Base-by-base conservation (phyloP, 2,888 invertebrate genomes). In the Lacanobia wlatinum region DNA sequence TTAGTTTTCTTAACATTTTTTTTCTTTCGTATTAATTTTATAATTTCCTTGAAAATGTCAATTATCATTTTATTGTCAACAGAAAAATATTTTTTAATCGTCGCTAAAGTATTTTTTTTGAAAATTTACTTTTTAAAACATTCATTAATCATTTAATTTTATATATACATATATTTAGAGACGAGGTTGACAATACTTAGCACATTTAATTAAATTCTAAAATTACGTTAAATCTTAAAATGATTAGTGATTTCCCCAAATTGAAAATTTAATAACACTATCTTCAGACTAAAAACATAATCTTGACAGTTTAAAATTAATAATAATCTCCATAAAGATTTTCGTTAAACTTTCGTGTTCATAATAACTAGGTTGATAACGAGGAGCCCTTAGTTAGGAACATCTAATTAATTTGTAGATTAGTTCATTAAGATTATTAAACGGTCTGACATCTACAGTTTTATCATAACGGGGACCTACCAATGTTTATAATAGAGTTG, bases 331-430 rank as follows among this genome's bases (percentile, higher is more conserved):
- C 16, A 16, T 12, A 34, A 12, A 53, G 34, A 53, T 58, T 34
- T 61, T 48, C 16, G 12, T 21, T n/a, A 59, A 66, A 59, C 58
- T 48, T 64, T 58, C 58, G 34, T 56, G 52, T 58, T 80, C n/a
- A 14, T 62, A 23, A 58, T 60, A 80, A 68, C 46, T 66, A 79
- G 50, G 53, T 40, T 53, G 60, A 71, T 80, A 80, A 58, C 56
- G 56, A 71, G 67, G 52, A 53, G 43, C 14, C 9, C n/a, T 38
- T 80, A 59, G 66, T 71, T 76, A 65, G 56, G 38, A 28, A 18
- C 62, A 50, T 63, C 38, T 63, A 67, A 68, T 69, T 72, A 80
- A 68, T 68, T 79, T 56, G 40, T 43, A 61, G 40, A 76, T 72
- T 52, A 72, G 8, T 76, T 76, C 34, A 68, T 68, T 76, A 59